These are phyloP conservation scores for Spermophilus dauricus DNA, from an alignment of 2,113 vertebrate genomes.

Conservation along the genomic window DNA sequence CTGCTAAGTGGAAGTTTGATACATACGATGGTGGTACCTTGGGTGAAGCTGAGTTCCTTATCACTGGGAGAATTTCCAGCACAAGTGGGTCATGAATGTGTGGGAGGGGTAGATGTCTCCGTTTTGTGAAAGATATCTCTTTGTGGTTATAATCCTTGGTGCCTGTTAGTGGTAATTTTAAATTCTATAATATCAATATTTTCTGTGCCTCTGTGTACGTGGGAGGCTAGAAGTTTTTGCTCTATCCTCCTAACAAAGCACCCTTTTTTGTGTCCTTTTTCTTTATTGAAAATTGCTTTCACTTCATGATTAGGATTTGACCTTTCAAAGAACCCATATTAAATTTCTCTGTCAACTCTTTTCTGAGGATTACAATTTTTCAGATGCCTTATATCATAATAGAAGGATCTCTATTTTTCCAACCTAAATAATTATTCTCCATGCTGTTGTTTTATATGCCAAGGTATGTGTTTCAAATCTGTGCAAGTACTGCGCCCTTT, in stretches of 20 bases:
- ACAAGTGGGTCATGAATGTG: constrained; percentile 13
- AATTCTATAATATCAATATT: constrained; percentile 52
- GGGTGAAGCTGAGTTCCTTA: not conserved
- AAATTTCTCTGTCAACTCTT: constrained; percentile 62
- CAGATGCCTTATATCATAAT: constrained; percentile 39
- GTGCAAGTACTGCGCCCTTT: not conserved
- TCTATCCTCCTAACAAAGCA: constrained; percentile 57
- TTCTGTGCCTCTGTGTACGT: constrained; percentile 62
- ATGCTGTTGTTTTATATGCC: constrained; percentile 28
- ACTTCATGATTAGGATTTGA: constrained; percentile 64
- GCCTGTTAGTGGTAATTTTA: constrained; percentile 50
- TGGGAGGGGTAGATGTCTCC: not conserved
- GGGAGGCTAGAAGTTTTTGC: constrained; percentile 59
- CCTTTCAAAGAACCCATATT: constrained; percentile 67
- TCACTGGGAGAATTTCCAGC: not conserved
- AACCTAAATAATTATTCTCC: constrained; percentile 44
- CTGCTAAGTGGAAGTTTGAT: not conserved
- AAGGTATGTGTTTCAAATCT: constrained; percentile 25
- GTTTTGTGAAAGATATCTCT: constrained; percentile 38
- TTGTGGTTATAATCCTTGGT: constrained; percentile 61
- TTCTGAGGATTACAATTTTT: constrained; percentile 65
- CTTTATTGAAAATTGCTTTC: constrained; percentile 62
- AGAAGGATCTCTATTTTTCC: constrained; percentile 38
- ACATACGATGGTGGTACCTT: not conserved
- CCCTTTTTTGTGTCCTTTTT: constrained; percentile 59